phyloP scores from a whole-genome alignment of 37 sponge, comb jelly and placozoan species.

The Eunapius fragilis region DNA sequence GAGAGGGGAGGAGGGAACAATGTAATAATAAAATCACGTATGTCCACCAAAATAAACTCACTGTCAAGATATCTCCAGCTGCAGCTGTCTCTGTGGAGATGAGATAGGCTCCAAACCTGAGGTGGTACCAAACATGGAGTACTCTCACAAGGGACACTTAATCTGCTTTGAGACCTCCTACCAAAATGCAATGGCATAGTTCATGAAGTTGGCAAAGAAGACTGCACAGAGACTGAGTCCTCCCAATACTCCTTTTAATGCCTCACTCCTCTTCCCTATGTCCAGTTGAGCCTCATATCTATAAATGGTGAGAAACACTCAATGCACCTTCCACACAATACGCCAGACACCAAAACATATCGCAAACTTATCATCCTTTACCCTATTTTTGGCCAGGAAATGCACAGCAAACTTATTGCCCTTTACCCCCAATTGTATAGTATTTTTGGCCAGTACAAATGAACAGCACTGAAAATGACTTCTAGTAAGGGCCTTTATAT shows the following conservation, averaged over 20 bases:
- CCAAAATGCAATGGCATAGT: conserved; percentile 76
- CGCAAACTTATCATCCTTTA: too few species aligned
- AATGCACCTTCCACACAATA: neutral
- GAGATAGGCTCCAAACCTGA: conserved; percentile 73
- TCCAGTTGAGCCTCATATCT: neutral
- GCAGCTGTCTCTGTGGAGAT: conserved; percentile 16
- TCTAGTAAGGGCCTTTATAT: too few species aligned
- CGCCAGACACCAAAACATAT: too few species aligned
- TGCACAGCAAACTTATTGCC: too few species aligned
- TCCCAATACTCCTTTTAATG: conserved; percentile 21
- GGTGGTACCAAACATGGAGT: neutral
- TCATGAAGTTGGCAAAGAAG: conserved; percentile 40
- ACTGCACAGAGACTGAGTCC: conserved; percentile 27
- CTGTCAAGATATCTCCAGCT: conserved; percentile 58
- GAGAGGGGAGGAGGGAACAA: neutral
- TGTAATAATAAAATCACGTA: too few species aligned
- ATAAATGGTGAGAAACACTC: neutral
- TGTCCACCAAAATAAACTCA: neutral
- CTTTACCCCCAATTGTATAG: too few species aligned
- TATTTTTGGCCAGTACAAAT: too few species aligned
- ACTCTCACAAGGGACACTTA: neutral
- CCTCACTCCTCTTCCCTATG: neutral
- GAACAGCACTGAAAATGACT: too few species aligned
- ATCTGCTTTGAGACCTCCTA: neutral
- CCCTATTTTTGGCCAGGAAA: too few species aligned